phyloP scores from a whole-genome alignment of 2,113 vertebrate genomes.

The Pandion haliaetus region DNA sequence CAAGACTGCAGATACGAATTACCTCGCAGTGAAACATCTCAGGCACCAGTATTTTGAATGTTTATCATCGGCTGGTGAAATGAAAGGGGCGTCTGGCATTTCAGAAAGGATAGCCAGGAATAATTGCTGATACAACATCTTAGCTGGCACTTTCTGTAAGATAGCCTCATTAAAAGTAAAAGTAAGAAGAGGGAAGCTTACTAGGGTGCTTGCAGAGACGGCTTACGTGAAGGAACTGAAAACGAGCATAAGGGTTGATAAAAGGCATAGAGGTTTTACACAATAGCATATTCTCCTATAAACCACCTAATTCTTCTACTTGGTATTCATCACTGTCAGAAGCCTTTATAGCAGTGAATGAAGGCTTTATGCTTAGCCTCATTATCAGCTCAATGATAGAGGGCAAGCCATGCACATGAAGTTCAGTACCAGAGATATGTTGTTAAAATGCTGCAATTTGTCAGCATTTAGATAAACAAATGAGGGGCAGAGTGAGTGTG shows the following conservation, averaged over 20 bases:
- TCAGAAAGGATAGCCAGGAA: background rate
- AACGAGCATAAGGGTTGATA: conserved; percentile 78
- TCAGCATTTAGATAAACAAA: conserved; percentile 87
- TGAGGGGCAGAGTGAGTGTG: conserved; percentile 74
- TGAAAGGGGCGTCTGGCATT: conserved; percentile 32
- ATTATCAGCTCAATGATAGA: conserved; percentile 82
- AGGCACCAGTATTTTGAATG: background rate
- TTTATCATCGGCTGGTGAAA: conserved; percentile 33
- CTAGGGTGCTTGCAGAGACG: background rate
- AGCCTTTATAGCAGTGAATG: conserved; percentile 72
- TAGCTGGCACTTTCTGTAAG: conserved; percentile 49
- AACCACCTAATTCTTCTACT: conserved; percentile 76
- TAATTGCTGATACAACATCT: conserved; percentile 44
- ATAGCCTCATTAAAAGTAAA: conserved; percentile 28
- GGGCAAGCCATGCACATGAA: conserved; percentile 75
- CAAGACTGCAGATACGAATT: conserved; percentile 7
- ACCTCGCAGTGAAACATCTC: background rate
- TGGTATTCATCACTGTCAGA: conserved; percentile 79
- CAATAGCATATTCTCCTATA: conserved; percentile 77
- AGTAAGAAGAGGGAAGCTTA: conserved; percentile 46
- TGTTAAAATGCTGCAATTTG: conserved; percentile 85
- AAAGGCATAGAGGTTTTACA: conserved; percentile 63
- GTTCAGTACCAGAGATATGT: conserved; percentile 72
- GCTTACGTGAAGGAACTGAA: conserved; percentile 76
- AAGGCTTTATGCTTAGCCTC: conserved; percentile 77